phyloP scores from a whole-genome alignment of 2,888 invertebrate species.

The Cryptocephalus primarius region DNA sequence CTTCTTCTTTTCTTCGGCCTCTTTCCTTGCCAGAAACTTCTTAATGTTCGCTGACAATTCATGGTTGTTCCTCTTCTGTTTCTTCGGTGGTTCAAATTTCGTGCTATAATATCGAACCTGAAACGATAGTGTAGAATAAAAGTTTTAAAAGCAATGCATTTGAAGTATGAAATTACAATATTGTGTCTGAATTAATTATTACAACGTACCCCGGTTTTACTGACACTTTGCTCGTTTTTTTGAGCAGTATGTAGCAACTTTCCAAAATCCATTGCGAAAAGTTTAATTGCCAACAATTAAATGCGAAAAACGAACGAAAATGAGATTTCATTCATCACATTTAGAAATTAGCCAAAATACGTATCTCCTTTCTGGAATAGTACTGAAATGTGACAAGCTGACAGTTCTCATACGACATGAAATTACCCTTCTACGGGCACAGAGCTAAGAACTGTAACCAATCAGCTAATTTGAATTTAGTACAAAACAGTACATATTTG shows the following conservation, averaged over 20 bases:
- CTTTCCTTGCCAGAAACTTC: conserved; percentile 71
- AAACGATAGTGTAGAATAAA: conserved; percentile 1
- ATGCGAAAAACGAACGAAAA: no score
- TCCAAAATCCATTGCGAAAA: conserved; percentile 47
- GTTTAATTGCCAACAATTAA: no score
- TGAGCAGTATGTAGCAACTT: conserved; percentile 49
- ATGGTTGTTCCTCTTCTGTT: conserved; percentile 56
- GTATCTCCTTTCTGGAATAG: background rate
- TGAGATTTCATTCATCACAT: no score
- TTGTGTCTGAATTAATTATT: background rate
- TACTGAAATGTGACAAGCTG: no score
- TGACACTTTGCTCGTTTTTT: conserved; percentile 39
- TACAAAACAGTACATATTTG: no score
- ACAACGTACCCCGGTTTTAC: conserved; percentile 27
- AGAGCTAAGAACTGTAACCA: no score
- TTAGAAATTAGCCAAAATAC: background rate
- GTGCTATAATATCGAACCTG: conserved; percentile 58
- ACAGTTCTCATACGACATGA: no score
- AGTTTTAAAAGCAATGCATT: conserved; percentile 1
- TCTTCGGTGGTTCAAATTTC: conserved; percentile 73
- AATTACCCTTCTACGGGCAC: no score
- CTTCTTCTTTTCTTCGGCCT: conserved; percentile 64
- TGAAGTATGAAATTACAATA: conserved; percentile 1
- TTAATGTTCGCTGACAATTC: conserved; percentile 67
- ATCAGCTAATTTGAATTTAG: no score